Evolutionary conservation across 2,888 invertebrate genomes (phyloP).

Genomic region (Subacronicta megacephala): DNA sequence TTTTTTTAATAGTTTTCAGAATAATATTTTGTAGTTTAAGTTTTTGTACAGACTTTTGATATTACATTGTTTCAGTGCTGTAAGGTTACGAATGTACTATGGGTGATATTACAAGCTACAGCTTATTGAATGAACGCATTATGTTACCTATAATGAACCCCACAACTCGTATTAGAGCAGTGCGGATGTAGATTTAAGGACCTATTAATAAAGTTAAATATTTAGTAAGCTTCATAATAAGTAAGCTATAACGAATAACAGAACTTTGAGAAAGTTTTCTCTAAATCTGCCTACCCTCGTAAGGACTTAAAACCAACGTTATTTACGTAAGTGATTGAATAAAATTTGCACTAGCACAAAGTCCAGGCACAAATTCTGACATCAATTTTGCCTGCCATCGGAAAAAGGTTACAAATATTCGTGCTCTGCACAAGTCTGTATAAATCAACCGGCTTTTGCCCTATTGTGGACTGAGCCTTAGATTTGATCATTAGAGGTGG

Average conservation of each 20-base stretch:
- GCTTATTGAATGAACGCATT: background rate
- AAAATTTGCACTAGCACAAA: too few species aligned
- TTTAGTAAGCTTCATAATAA: too few species aligned
- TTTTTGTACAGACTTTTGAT: conserved; percentile 77
- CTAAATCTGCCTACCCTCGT: too few species aligned
- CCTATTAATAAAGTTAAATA: too few species aligned
- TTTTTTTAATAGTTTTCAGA: conserved; percentile 64
- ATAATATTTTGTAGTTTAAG: conserved; percentile 69
- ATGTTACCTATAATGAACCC: background rate
- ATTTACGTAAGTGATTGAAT: too few species aligned
- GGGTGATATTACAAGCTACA: background rate
- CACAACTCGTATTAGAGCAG: background rate
- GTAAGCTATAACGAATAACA: too few species aligned
- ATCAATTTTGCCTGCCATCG: background rate
- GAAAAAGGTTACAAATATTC: background rate
- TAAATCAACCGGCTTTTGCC: too few species aligned
- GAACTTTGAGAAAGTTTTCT: too few species aligned
- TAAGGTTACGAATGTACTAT: conserved; percentile 48
- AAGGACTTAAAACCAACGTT: too few species aligned
- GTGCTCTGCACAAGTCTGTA: too few species aligned
- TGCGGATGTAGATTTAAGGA: background rate
- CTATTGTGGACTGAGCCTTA: too few species aligned
- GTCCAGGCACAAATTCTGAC: background rate
- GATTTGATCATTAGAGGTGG: too few species aligned
- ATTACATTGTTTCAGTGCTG: conserved; percentile 69